Evolutionary conservation across 2,888 invertebrate genomes (phyloP).

Genomic region (Euplagia quadripunctaria): DNA sequence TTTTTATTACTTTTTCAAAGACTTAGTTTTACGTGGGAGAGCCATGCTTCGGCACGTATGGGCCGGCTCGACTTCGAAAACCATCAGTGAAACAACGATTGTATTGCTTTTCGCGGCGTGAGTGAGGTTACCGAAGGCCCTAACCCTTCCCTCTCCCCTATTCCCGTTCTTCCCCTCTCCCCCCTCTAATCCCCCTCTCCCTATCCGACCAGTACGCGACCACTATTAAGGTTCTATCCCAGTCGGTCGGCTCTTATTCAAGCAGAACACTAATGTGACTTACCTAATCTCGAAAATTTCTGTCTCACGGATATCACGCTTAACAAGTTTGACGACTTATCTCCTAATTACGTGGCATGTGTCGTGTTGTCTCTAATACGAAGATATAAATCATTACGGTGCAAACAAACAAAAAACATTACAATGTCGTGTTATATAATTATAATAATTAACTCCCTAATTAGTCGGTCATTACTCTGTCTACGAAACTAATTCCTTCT

Average conservation of each 20-base stretch:
- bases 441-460: neutral
- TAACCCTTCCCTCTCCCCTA: too few species aligned
- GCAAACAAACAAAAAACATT: neutral
- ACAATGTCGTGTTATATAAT: neutral
- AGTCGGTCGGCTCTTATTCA: neutral
- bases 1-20: too few species aligned
- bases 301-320: neutral
- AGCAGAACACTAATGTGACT: neutral
- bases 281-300: neutral
- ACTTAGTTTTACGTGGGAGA: too few species aligned
- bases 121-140: too few species aligned
- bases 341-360: neutral
- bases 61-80: too few species aligned
- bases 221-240: neutral
- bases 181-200: too few species aligned
- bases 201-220: neutral
- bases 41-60: too few species aligned
- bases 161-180: too few species aligned
- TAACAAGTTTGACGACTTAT: neutral
- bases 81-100: too few species aligned
- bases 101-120: too few species aligned
- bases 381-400: neutral
- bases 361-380: neutral
- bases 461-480: neutral
- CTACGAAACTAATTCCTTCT: neutral